Evolutionary conservation across 2,113 vertebrate genomes (phyloP).

Genomic region (Dromiciops gliroides): DNA sequence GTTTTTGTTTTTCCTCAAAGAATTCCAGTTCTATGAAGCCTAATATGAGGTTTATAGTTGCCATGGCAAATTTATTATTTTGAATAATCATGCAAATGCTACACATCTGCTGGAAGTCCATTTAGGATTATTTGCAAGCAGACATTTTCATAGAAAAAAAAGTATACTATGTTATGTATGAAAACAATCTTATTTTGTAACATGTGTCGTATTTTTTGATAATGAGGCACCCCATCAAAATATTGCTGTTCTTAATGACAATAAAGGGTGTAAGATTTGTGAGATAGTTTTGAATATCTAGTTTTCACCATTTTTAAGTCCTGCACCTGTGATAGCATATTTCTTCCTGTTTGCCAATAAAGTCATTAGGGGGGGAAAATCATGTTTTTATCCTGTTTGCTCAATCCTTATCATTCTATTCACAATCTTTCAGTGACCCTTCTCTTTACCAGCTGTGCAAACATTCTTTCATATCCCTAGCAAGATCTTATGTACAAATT

Average conservation of each 20-base stretch:
- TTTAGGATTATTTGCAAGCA: background rate
- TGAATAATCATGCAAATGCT: background rate
- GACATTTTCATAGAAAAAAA: background rate
- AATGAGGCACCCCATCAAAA: background rate
- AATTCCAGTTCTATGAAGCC: background rate
- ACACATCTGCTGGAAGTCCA: background rate
- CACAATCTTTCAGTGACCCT: conserved; percentile 65
- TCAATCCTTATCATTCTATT: conserved; percentile 69
- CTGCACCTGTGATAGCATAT: conserved; percentile 73
- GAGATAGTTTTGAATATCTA: conserved; percentile 27
- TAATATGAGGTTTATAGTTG: background rate
- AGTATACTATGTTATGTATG: background rate
- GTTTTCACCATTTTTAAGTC: conserved; percentile 58
- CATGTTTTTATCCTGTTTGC: conserved; percentile 71
- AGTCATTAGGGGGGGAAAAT: conserved; percentile 59
- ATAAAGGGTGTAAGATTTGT: conserved; percentile 15
- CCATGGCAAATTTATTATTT: background rate
- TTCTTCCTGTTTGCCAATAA: conserved; percentile 56
- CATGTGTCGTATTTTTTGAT: conserved; percentile 11
- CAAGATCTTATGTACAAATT: conserved; percentile 61
- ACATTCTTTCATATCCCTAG: conserved; percentile 72
- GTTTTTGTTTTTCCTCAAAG: background rate
- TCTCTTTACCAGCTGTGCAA: conserved; percentile 73
- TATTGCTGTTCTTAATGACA: conserved; percentile 25
- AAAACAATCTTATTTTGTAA: conserved; percentile 9